Evolutionary conservation across 2,888 invertebrate species (phyloP), one percentile per base, ranked within the genome.

Genomic region (Zele albiditarsus): DNA sequence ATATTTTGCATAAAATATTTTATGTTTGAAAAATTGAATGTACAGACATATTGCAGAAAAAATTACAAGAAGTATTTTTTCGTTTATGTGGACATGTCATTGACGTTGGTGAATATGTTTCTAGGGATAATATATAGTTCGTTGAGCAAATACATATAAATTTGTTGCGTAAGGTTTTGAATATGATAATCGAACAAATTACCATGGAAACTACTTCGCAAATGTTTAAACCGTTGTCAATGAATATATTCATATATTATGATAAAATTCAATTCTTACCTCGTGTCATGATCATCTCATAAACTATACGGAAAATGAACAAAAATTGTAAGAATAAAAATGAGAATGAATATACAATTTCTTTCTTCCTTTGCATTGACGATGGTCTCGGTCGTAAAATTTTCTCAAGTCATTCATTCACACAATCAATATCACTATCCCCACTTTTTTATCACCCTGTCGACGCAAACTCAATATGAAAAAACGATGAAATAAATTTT

Each of bases 181-280:
- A n/a, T 1, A 5, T 1, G 0, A 83, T 84, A 80, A 82, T 25
- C 28, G 53, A 60, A 5, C 27, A 14, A 14, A n/a, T 38, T 23
- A 38, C 63, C 63, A 63, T 63, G 63, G 38, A 63, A 63, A 63
- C 63, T 63, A n/a, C 38, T 31, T 14, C 2, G 28, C 12, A 25
- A 5, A 28, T 62, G 12, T 62, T n/a, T 14, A 62, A n/a, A 38
- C 8, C 20, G n/a, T 10, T 53, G n/a, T 20, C 20, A 53, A 53
- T 53, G 1, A 46, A 31, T 8, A n/a, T 10, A 63, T 38, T n/a
- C 1, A 20, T 38, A 20, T 38, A 63, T 33, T 12, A 6, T n/a
- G 20, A 63, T 33, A 20, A n/a, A 63, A 33, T 33, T 23, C 16
- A 20, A 60, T 12, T 63, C 63, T 33, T 63, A 63, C 63, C 63